Conservation (phyloP, 2,113 vertebrate genomes). For the Eulacestoma nigropectus region DNA sequence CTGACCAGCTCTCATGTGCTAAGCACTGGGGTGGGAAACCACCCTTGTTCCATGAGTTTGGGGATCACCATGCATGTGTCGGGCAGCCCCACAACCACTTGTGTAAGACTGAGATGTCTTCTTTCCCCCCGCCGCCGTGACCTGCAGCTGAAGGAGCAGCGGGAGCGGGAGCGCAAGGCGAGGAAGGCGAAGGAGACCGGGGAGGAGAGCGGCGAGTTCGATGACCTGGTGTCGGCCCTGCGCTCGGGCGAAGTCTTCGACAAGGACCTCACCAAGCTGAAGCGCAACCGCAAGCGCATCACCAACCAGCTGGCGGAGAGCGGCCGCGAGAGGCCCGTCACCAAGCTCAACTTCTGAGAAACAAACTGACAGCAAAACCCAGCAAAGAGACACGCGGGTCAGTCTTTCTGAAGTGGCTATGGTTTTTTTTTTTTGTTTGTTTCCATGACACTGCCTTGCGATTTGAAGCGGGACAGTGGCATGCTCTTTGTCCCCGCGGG, state of each 20-base stretch:
- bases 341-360: conserved; percentile 92
- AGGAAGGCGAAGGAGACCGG: conserved; percentile 91
- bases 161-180: conserved; percentile 89
- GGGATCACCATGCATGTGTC: fast-evolving
- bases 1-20: fast-evolving
- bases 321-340: conserved; percentile 88
- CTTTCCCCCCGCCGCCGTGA: fast-evolving
- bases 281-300: conserved; percentile 94
- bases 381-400: neutral
- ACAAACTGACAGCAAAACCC: neutral
- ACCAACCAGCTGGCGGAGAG: conserved; percentile 85
- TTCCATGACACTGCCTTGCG: conserved; percentile 63
- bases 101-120: neutral
- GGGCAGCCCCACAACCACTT: neutral
- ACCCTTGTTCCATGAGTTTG: neutral
- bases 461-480: conserved; percentile 34
- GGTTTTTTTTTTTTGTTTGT: neutral
- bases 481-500: neutral
- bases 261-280: conserved; percentile 97
- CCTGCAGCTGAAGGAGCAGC: conserved; percentile 90
- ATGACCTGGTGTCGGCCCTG: conserved; percentile 94
- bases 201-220: conserved; percentile 94
- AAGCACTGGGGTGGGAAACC: neutral
- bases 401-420: conserved; percentile 42
- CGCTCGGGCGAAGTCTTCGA: conserved; percentile 97